phyloP scores from a whole-genome alignment of 1,140 invertebrate genomes.

The Saccostrea cuccullata region DNA sequence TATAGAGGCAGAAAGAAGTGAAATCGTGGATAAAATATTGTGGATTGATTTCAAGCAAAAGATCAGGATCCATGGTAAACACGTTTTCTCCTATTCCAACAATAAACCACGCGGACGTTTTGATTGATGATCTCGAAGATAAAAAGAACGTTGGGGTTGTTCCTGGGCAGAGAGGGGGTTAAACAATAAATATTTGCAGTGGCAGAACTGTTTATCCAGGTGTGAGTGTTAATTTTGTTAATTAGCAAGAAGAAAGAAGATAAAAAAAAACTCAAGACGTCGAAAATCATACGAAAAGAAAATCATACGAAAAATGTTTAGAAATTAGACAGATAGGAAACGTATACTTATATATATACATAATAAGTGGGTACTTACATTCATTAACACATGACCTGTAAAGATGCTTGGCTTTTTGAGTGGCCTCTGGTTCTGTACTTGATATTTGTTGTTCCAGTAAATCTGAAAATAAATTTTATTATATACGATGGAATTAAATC shows the following conservation, averaged over 20 bases:
- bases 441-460: constrained; percentile 74
- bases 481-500: too few relatives aligned
- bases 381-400: constrained; percentile 92
- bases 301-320: too few relatives aligned
- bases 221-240: neutral
- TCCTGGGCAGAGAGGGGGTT: neutral
- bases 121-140: neutral
- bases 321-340: neutral
- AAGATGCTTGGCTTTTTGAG: constrained; percentile 86
- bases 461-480: constrained; percentile 62
- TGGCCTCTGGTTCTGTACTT: constrained; percentile 72
- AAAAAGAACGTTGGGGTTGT: neutral
- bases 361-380: constrained; percentile 84
- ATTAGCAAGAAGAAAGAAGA: neutral
- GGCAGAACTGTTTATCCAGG: neutral
- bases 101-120: neutral
- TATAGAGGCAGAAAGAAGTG: too few relatives aligned
- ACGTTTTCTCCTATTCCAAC: neutral
- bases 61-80: neutral
- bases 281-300: too few relatives aligned
- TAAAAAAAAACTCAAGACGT: too few relatives aligned
- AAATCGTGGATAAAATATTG: too few relatives aligned
- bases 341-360: too few relatives aligned
- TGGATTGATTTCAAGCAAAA: neutral
- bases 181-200: neutral